Evolutionary conservation across 2,888 invertebrate species (phyloP).

Genomic region (Cantharis flavilabris): DNA sequence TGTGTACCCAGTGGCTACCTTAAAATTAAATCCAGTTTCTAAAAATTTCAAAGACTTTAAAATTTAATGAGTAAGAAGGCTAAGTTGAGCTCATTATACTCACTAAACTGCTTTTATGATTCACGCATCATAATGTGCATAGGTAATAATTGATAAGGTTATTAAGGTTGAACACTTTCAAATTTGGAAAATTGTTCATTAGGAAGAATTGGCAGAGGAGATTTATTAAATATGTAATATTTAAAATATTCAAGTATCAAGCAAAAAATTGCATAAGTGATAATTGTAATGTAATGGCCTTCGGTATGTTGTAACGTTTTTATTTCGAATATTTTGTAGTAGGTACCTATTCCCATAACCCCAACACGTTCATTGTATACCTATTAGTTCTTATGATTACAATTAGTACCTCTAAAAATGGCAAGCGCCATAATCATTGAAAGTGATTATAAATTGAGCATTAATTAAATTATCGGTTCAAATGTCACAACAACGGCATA

Average conservation of each 20-base stretch:
- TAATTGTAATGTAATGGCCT: neutral
- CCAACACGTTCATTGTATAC: neutral
- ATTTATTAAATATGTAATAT: neutral
- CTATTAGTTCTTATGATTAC: neutral
- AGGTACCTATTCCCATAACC: neutral
- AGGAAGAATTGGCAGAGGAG: neutral
- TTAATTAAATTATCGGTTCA: neutral
- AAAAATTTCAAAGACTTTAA: neutral
- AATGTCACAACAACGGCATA: neutral
- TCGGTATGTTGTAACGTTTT: neutral
- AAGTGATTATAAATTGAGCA: neutral
- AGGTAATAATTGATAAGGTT: neutral
- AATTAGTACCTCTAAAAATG: neutral
- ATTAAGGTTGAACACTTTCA: neutral
- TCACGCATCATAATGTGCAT: neutral
- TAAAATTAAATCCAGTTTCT: neutral
- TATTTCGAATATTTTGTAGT: neutral
- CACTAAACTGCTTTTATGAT: neutral
- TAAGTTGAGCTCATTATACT: neutral
- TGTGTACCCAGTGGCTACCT: too few species aligned
- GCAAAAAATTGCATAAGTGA: neutral
- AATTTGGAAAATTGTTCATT: neutral
- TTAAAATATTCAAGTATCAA: neutral
- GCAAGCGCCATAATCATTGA: neutral
- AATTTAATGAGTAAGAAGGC: neutral